Percentiles rank a stretch among this genome's conserved stretches.
Conservation (phyloP, 2,797 vertebrate genomes). For the Borostomias antarcticus region DNA sequence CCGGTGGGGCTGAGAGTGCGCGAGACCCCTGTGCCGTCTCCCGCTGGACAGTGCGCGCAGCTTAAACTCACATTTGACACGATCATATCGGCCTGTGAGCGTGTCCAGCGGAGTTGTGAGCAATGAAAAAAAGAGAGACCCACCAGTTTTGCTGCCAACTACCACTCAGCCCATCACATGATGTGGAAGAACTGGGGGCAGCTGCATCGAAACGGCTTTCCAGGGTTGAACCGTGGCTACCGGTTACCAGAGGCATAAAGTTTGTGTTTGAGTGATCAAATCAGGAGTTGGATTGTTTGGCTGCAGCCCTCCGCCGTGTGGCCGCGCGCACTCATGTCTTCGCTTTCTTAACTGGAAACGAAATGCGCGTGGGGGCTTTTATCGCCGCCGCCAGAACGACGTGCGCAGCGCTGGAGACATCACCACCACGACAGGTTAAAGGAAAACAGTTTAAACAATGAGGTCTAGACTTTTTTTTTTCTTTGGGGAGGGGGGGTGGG, state of each 20-base stretch:
- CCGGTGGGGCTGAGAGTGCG: conserved; percentile 70
- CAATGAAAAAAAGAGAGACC: conserved; percentile 33
- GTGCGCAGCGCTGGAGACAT: conserved; percentile 13
- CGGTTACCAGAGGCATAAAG: neutral
- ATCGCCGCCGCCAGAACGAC: conserved; percentile 55
- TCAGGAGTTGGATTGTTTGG: neutral
- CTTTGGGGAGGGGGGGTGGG: neutral
- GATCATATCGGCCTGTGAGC: conserved; percentile 62
- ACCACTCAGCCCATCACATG: conserved; percentile 45
- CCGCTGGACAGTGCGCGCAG: conserved; percentile 64
- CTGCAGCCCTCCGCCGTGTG: conserved; percentile 21
- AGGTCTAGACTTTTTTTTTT: no score
- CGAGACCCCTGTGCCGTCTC: conserved; percentile 38
- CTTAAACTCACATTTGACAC: conserved; percentile 72
- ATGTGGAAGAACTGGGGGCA: neutral
- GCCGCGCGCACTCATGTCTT: conserved; percentile 8
- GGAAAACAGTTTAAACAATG: no score
- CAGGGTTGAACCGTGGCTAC: neutral
- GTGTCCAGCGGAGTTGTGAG: conserved; percentile 37
- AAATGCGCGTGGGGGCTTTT: conserved; percentile 54
- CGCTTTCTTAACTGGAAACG: conserved; percentile 7
- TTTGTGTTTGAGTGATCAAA: conserved; percentile 6
- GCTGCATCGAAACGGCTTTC: neutral
- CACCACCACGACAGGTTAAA: neutral
- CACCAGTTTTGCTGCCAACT: conserved; percentile 25